Base-by-base conservation (phyloP, 2,888 invertebrate genomes). In the Polydrusus cervinus region DNA sequence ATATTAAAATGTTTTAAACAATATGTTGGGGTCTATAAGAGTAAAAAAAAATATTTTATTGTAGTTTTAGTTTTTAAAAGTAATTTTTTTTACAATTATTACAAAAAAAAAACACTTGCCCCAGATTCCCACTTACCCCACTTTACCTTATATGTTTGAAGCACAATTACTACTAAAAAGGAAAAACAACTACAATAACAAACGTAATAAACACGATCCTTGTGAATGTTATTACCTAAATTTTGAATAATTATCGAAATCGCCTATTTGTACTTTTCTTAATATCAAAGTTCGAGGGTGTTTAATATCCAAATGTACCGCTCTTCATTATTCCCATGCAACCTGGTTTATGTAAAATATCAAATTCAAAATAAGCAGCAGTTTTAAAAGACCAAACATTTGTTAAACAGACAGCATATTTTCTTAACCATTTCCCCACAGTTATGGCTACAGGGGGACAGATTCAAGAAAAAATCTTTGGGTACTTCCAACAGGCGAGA, bases 401-500 rank as follows among this genome's bases (percentile, higher is more conserved):
- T n/a, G n/a, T n/a, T n/a, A 51, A 40, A 40, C 1, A 11, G 3
- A 9, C 43, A n/a, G 43, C 0, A 47, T 49, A 69, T 55, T 55
- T 40, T 25, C 30, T 61, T 45, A 38, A 45, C 61, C 13, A 57
- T 60, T 16, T 30, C 13, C 16, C 55, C 57, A 79, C 82, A 95
- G 95, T 7, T 97, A 96, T 84, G 98, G 98, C 0, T 98, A 98
- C 88, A 92, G 98, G 74, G 98, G 98, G 0, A 92, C 94, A 10
- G 97, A 98, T 87, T 93, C 95, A 6, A 91, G 95, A 11, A 92
- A 93, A 80, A 98, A 98, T 87, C 89, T 98, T 40, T 96, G 97
- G 94, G 95, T 96, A 30, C 88, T 98, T 68, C 97, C 97, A 0
- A 97, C 97, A 0, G 98, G 97, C 0, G 98, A 98, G 86, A 89